Conservation (phyloP, 2,888 invertebrate genomes). For the Oithona nana region DNA sequence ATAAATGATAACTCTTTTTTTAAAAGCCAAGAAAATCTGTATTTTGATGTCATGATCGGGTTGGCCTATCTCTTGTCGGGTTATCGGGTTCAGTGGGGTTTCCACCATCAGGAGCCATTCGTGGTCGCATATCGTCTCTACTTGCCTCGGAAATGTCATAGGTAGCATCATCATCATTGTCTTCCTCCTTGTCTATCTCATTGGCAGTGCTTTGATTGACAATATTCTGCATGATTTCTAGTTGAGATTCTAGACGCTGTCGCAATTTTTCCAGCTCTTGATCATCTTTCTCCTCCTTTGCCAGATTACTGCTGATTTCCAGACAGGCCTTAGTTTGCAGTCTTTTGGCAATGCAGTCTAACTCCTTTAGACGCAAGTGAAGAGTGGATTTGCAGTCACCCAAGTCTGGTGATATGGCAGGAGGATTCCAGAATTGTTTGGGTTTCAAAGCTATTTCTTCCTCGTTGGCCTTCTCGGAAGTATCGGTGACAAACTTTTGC, state of each 20-base stretch:
- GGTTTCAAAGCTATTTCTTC: neutral
- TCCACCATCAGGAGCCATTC: neutral
- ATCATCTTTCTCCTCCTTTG: too few relatives aligned
- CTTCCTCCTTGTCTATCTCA: neutral
- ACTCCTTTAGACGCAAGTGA: neutral
- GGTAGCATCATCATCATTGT: neutral
- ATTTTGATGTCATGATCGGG: too few relatives aligned
- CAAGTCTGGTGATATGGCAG: too few relatives aligned
- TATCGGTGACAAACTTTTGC: neutral
- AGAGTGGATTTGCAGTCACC: neutral
- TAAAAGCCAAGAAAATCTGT: too few relatives aligned
- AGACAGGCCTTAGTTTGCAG: neutral
- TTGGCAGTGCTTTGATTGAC: too few relatives aligned
- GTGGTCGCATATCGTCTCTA: neutral
- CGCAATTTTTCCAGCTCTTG: neutral
- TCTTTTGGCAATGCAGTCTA: neutral
- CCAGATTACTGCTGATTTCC: neutral
- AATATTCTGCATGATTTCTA: too few relatives aligned
- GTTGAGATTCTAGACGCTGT: neutral
- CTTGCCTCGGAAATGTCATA: neutral
- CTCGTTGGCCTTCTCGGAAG: neutral
- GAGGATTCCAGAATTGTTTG: neutral
- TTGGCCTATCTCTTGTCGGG: too few relatives aligned
- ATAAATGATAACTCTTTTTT: conserved; percentile 26
- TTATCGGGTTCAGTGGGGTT: neutral